A percentile compares a stretch with the other conserved stretches of the same genome.
These are phyloP conservation scores for Eleutherodactylus coqui DNA, from an alignment of 2,797 vertebrate species.

Conservation along the genomic window DNA sequence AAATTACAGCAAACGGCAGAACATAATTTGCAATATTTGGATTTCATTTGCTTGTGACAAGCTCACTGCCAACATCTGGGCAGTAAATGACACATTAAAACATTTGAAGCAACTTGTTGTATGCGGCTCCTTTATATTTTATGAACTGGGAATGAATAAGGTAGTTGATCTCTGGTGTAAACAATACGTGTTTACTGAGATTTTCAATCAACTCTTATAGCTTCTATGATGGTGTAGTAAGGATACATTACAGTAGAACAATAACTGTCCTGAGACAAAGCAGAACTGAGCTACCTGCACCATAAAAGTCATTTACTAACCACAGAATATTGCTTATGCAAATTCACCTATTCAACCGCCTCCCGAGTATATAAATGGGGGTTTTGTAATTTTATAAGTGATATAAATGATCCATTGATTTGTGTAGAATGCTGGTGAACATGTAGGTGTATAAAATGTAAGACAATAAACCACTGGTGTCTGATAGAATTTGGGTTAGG, in stretches of 20 bases:
- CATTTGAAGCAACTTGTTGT: conserved; percentile 20
- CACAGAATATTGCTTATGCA: not conserved
- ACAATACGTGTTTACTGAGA: conserved; percentile 18
- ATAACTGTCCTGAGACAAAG: not conserved
- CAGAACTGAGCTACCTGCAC: not conserved
- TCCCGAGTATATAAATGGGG: not conserved
- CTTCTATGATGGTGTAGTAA: not conserved
- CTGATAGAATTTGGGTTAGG: too few species aligned
- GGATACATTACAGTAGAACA: conserved; percentile 14
- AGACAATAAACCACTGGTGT: too few species aligned
- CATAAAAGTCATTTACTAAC: not conserved
- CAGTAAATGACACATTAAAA: conserved; percentile 36
- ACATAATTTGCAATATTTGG: conserved; percentile 24
- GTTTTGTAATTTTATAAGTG: not conserved
- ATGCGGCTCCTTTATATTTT: conserved; percentile 3
- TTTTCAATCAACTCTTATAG: conserved; percentile 17
- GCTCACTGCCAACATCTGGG: conserved; percentile 22
- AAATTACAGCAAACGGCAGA: conserved; percentile 12
- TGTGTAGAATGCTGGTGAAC: not conserved
- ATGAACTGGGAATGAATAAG: conserved; percentile 10
- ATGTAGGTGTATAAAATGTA: not conserved
- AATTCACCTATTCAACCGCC: not conserved
- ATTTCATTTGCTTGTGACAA: conserved; percentile 27
- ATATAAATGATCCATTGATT: conserved; percentile 11
- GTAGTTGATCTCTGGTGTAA: not conserved